These are phyloP conservation scores for Pilophorus perplexus DNA, from an alignment of 2,888 invertebrate species.

Conservation along the genomic window DNA sequence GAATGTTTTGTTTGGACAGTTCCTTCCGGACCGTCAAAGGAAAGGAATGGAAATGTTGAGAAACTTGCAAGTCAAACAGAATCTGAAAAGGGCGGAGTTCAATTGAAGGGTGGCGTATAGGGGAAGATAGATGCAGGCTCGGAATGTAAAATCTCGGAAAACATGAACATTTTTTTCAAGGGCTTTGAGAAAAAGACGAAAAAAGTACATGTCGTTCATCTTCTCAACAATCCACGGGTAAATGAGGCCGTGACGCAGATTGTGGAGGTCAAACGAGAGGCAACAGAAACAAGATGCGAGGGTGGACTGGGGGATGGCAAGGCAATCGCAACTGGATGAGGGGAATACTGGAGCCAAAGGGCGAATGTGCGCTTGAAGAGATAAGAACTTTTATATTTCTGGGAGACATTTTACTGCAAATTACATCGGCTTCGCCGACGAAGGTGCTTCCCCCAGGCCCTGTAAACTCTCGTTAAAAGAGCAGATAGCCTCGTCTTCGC, in stretches of 20 bases:
- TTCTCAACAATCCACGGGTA: too few relatives aligned
- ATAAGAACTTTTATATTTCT: slow-evolving; percentile 42
- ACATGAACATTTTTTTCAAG: too few relatives aligned
- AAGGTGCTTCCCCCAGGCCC: slow-evolving; percentile 30
- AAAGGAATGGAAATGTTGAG: slow-evolving; percentile 31
- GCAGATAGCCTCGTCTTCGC: slow-evolving; percentile 5
- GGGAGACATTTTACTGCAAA: slow-evolving; percentile 42
- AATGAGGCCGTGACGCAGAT: too few relatives aligned
- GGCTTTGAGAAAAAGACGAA: too few relatives aligned
- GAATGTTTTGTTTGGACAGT: slow-evolving; percentile 20
- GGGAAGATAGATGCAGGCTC: too few relatives aligned
- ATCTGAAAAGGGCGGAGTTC: slow-evolving; percentile 27
- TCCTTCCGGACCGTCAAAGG: slow-evolving; percentile 21
- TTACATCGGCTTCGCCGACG: slow-evolving; percentile 31
- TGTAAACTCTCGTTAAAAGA: slow-evolving; percentile 31
- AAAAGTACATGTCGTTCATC: too few relatives aligned
- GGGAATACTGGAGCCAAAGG: slow-evolving; percentile 38
- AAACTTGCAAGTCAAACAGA: slow-evolving; percentile 32
- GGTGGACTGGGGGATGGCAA: too few relatives aligned
- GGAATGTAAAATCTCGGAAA: too few relatives aligned
- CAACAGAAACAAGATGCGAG: too few relatives aligned
- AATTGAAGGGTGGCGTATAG: too few relatives aligned
- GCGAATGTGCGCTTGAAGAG: slow-evolving; percentile 33
- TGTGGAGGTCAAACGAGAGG: too few relatives aligned
- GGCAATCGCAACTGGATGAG: too few relatives aligned